Evolutionary conservation across 1,140 invertebrate genomes (phyloP).

Genomic region (Drosophila orosa): DNA sequence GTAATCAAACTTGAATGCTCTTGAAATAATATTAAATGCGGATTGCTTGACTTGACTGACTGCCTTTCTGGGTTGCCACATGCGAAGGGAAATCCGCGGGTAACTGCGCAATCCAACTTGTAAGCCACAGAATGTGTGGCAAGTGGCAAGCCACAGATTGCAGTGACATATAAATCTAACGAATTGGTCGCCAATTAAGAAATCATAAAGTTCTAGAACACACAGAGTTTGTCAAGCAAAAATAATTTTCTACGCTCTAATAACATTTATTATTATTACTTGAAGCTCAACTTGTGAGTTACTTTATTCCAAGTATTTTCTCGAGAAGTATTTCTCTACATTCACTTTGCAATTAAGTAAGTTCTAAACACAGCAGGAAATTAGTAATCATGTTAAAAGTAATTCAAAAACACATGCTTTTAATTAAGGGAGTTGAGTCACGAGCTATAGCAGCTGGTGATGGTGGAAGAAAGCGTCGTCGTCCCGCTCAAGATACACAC

Average conservation of each 20-base stretch:
- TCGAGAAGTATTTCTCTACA: background rate
- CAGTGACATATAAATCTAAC: conserved; percentile 8
- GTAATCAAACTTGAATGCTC: conserved; percentile 29
- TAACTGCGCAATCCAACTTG: conserved; percentile 9
- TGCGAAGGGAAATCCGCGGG: conserved; percentile 8
- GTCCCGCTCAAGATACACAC: conserved; percentile 14
- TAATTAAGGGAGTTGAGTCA: conserved; percentile 11
- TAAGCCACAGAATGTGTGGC: conserved; percentile 23
- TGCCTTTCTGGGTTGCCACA: conserved; percentile 46
- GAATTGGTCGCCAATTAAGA: conserved; percentile 5
- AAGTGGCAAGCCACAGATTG: conserved; percentile 10
- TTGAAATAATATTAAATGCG: conserved; percentile 14
- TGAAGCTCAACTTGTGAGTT: background rate
- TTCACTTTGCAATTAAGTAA: background rate
- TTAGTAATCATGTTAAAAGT: conserved; percentile 9
- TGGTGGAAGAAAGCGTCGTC: conserved; percentile 5
- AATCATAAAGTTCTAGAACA: conserved; percentile 8
- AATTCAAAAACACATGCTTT: conserved; percentile 13
- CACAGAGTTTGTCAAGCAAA: conserved; percentile 11
- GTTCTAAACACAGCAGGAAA: background rate
- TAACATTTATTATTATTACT: background rate
- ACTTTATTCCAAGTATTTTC: background rate
- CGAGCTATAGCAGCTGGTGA: background rate
- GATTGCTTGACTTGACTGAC: conserved; percentile 16
- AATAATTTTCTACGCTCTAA: conserved; percentile 7